phyloP scores from a whole-genome alignment of 2,113 vertebrate species.

The Zosterops japonicus region DNA sequence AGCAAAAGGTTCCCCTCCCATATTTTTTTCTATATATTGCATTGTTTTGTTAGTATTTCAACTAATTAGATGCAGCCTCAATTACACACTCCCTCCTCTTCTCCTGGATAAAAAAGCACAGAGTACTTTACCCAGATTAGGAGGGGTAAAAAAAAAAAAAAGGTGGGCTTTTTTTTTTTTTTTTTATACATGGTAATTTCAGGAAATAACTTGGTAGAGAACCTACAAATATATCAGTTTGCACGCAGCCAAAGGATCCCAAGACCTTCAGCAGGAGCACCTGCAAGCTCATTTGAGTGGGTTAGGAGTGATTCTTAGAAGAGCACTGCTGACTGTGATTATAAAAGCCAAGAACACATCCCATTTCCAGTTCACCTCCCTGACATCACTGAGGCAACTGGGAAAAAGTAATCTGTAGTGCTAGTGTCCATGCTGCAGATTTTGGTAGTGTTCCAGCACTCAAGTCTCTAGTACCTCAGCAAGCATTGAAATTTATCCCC shows the following conservation, averaged over 20 bases:
- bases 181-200: neutral
- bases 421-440: neutral
- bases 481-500: neutral
- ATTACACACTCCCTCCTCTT: neutral
- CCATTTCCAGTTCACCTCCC: neutral
- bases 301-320: neutral
- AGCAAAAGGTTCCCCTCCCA: neutral
- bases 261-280: neutral
- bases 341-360: neutral
- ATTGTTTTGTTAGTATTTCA: neutral
- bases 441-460: neutral
- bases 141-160: neutral
- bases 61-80: neutral
- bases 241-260: neutral
- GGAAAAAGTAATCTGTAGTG: neutral
- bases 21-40: neutral
- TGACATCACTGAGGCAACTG: neutral
- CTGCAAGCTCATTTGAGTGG: neutral
- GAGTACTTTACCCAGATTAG: neutral
- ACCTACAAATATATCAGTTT: neutral
- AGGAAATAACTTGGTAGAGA: neutral
- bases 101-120: neutral
- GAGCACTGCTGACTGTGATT: neutral
- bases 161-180: neutral
- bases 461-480: neutral